Evolutionary conservation across 2,797 vertebrate genomes (phyloP), one percentile per base, ranked within the genome.

Genomic region (Psittacula derbiana): DNA sequence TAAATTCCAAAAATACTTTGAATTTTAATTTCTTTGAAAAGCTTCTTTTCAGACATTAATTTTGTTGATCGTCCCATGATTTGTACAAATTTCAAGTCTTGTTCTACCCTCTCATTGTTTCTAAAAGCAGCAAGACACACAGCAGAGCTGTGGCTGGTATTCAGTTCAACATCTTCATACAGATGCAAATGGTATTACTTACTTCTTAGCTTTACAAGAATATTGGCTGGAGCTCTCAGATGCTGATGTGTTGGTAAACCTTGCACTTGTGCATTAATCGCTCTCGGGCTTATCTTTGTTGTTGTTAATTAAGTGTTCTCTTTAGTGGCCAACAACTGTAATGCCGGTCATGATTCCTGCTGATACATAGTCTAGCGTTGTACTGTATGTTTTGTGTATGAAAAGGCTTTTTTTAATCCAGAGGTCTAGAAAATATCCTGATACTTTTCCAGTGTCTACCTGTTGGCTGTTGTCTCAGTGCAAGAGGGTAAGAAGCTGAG

Each of bases 341-440:
- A 31, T 46, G 36, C 10, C 40, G 28, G 43, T 50, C 8, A 3
- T 19, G 55, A 82, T 62, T 75, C 38, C 62, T 66, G 53, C 41
- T 81, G 23, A 20, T 65, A 11, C 2, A 12, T 55, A n/a, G 38
- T 50, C 79, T 80, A 46, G 19, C 0, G 0, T 28, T 65, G 31
- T 33, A 55, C n/a, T 84, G 7, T 31, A 53, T 28, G 3, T 40
- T 82, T 80, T 43, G 20, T 28, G 4, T 33, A 27, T 69, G 40
- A 74, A 66, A 89, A 88, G 10, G 7, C 43, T 82, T 79, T 71
- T 71, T 89, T 79, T 2, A 80, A 67, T 64, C 24, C 21, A 43
- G 31, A 75, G 2, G 3, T 92, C 25, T 72, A 38, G 43, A 24
- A 82, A 80, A 36, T 30, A 69, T 5, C 38, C 62, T 55, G 16